phyloP scores from a whole-genome alignment of 1,140 invertebrate genomes.

The Atopsyche davidsoni region DNA sequence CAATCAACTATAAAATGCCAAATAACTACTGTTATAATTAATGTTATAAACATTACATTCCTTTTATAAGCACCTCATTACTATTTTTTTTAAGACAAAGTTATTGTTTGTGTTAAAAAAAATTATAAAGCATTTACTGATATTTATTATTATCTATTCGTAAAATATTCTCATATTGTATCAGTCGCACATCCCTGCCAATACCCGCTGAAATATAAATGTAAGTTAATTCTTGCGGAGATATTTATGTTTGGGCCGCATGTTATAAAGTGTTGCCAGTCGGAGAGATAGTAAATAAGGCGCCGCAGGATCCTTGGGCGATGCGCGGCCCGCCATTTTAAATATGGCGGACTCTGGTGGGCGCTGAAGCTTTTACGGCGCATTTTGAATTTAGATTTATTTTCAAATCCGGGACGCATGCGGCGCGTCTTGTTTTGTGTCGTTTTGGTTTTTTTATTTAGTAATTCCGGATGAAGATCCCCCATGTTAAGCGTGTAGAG shows the following conservation, averaged over 20 bases:
- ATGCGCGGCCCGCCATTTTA: slow-evolving; percentile 2
- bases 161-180: no score
- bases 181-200: slow-evolving; percentile 14
- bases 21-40: no score
- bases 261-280: slow-evolving; percentile 22
- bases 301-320: neutral
- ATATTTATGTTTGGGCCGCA: slow-evolving; percentile 25
- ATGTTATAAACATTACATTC: no score
- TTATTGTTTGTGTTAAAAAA: no score
- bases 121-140: no score
- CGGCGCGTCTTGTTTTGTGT: neutral
- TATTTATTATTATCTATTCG: no score
- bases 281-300: slow-evolving; percentile 21
- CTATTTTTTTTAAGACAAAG: no score
- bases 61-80: no score
- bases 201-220: slow-evolving; percentile 30
- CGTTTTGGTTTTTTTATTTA: no score
- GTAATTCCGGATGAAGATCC: no score
- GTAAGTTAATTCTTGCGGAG: slow-evolving; percentile 21
- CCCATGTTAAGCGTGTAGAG: no score
- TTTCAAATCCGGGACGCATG: neutral
- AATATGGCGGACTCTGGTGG: neutral
- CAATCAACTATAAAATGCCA: no score
- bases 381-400: neutral
- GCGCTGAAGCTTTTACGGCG: neutral